Conservation (phyloP, 2,888 invertebrate species). For the Bimastos eiseni region DNA sequence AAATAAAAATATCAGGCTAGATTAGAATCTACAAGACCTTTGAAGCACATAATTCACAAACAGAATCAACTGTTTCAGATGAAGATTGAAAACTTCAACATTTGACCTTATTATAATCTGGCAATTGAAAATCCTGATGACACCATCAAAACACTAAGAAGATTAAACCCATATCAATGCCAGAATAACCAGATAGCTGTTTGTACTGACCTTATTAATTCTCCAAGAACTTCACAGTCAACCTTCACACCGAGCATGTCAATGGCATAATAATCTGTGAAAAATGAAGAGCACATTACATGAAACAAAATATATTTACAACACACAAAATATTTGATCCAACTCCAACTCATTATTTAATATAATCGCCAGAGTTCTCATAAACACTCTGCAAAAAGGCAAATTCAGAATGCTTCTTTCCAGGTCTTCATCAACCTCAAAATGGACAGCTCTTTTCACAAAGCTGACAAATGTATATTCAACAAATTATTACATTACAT, state of each 20-base stretch:
- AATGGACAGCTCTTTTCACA: neutral
- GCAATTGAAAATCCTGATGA: neutral
- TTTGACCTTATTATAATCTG: neutral
- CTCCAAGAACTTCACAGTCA: constrained; percentile 86
- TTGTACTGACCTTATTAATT: constrained; percentile 71
- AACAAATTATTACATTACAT: neutral
- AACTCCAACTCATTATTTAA: neutral
- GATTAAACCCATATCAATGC: neutral
- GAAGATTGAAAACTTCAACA: too few species aligned
- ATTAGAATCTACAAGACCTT: too few species aligned
- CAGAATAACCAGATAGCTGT: neutral
- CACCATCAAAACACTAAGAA: too few species aligned
- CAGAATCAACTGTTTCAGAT: too few species aligned
- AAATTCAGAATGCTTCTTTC: neutral
- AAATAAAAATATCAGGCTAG: too few species aligned
- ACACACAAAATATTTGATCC: neutral
- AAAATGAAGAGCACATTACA: neutral
- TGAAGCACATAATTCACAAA: too few species aligned
- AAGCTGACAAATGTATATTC: neutral
- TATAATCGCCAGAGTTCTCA: neutral
- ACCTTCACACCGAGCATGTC: constrained; percentile 86
- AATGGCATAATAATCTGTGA: constrained; percentile 77
- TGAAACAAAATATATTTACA: neutral
- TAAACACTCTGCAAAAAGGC: neutral
- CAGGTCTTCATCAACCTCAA: neutral